Percentiles rank a stretch among this genome's conserved stretches.
phyloP scores from a whole-genome alignment of 35 echinoderm and acorn worm genomes.

The Chiridota heheva region DNA sequence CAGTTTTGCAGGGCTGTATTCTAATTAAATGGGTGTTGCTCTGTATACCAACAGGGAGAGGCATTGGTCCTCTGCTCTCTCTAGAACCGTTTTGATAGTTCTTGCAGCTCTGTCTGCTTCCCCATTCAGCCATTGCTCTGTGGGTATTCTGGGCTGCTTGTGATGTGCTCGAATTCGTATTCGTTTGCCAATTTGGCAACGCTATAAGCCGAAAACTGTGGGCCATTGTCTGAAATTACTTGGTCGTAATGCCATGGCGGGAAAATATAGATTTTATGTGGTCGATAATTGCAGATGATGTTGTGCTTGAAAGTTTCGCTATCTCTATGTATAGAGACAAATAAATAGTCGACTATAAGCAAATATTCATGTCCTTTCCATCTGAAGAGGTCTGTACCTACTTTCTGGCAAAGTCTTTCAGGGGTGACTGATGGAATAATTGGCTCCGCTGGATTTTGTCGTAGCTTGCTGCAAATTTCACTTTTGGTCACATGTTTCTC shows the following conservation, averaged over 20 bases:
- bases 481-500: not conserved
- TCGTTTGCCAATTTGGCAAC: conserved; percentile 42
- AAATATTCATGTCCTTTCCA: not conserved
- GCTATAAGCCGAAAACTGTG: conserved; percentile 41
- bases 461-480: not conserved
- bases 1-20: conserved; percentile 11
- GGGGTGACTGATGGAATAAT: conserved; percentile 14
- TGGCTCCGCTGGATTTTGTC: conserved; percentile 20
- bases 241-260: conserved; percentile 62
- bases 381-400: conserved; percentile 35
- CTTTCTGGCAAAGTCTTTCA: conserved; percentile 13
- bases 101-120: conserved; percentile 62
- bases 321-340: conserved; percentile 11
- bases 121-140: conserved; percentile 61
- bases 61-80: conserved; percentile 18
- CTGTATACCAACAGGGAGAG: not conserved
- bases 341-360: conserved; percentile 26
- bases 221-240: conserved; percentile 72
- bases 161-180: conserved; percentile 52
- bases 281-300: conserved; percentile 39
- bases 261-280: conserved; percentile 52
- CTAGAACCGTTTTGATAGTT: conserved; percentile 39
- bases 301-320: not conserved
- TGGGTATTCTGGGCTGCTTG: conserved; percentile 58
- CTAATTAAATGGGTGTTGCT: conserved; percentile 21